phyloP scores from a whole-genome alignment of 2,888 invertebrate genomes.

The Pristionchus mayeri region DNA sequence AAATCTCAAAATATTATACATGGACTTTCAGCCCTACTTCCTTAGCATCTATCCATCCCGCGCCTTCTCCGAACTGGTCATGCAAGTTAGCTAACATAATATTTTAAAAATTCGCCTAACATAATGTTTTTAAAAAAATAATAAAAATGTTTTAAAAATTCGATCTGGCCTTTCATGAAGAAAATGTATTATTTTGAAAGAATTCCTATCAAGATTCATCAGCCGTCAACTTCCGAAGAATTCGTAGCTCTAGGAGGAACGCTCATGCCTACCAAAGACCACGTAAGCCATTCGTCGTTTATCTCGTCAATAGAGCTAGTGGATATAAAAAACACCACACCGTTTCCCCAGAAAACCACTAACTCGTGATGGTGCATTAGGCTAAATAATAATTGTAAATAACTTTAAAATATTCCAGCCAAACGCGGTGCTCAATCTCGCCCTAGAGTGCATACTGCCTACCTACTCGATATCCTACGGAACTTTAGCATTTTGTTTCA shows the following conservation, averaged over 20 bases:
- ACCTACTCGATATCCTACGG: neutral
- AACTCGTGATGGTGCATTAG: too few species aligned
- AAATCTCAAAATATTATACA: neutral
- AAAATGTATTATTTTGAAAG: too few species aligned
- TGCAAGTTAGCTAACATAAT: too few species aligned
- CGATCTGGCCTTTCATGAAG: too few species aligned
- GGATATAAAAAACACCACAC: too few species aligned
- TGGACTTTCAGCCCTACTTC: neutral
- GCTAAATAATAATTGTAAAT: too few species aligned
- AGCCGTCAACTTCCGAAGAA: neutral
- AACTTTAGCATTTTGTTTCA: neutral
- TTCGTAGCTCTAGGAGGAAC: neutral
- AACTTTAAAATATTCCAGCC: neutral
- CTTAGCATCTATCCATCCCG: neutral
- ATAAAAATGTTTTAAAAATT: too few species aligned
- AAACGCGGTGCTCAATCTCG: neutral
- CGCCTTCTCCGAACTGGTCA: neutral
- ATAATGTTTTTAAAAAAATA: too few species aligned
- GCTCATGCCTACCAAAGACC: neutral
- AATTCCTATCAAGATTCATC: neutral
- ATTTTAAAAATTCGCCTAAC: too few species aligned
- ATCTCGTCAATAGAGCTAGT: too few species aligned
- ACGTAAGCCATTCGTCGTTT: neutral
- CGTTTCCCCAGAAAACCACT: too few species aligned
- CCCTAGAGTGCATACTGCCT: neutral